Conservation (phyloP, 2,797 vertebrate genomes). For the Amphiprion clarkii region DNA sequence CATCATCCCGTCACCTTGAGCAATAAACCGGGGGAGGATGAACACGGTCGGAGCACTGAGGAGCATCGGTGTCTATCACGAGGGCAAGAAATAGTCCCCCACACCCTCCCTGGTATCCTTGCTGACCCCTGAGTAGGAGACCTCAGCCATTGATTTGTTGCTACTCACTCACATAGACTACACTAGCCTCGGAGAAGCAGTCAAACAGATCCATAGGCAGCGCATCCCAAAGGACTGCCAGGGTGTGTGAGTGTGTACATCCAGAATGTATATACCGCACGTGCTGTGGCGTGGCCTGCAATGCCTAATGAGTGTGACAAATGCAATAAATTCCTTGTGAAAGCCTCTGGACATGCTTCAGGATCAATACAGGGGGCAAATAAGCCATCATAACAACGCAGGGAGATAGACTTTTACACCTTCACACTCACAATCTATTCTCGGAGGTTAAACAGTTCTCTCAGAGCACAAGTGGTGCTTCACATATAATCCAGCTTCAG, state of each 20-base stretch:
- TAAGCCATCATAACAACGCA: conserved; percentile 45
- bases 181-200: conserved; percentile 57
- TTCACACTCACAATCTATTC: conserved; percentile 35
- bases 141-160: conserved; percentile 81
- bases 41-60: conserved; percentile 33
- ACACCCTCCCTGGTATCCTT: conserved; percentile 69
- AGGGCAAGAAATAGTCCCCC: conserved; percentile 61
- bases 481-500: conserved; percentile 34
- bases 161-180: conserved; percentile 70
- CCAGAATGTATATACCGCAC: conserved; percentile 35
- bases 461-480: conserved; percentile 47
- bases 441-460: conserved; percentile 52
- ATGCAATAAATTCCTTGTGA: conserved; percentile 46
- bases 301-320: conserved; percentile 57
- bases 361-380: conserved; percentile 48
- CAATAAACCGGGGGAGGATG: conserved; percentile 50
- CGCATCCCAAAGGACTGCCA: conserved; percentile 52
- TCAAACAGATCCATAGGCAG: conserved; percentile 77
- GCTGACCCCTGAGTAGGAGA: conserved; percentile 75
- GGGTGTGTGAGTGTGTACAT: conserved; percentile 36
- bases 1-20: conserved; percentile 72
- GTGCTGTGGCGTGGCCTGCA: not conserved
- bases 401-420: conserved; percentile 48
- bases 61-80: conserved; percentile 67
- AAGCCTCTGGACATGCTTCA: conserved; percentile 33